phyloP scores from a whole-genome alignment of 2,888 invertebrate genomes.

The Hirtodrosophila trivittata region DNA sequence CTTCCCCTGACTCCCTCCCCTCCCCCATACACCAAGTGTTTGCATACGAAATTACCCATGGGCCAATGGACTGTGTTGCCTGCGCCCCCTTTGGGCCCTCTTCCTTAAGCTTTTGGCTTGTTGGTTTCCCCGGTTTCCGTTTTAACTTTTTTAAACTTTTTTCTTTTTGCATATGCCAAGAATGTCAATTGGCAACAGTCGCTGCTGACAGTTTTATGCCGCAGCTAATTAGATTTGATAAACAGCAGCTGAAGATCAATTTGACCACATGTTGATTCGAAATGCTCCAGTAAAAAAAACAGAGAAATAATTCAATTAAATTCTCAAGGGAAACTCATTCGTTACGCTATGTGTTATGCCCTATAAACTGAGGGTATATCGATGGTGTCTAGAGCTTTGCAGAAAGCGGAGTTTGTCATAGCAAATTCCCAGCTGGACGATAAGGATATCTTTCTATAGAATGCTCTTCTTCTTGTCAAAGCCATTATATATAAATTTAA shows the following conservation, averaged over 20 bases:
- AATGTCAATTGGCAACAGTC: constrained; percentile 42
- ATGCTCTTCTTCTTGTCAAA: too few species aligned
- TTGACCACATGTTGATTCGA: constrained; percentile 46
- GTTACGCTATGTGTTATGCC: constrained; percentile 3
- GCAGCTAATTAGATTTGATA: constrained; percentile 61
- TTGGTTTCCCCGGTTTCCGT: constrained; percentile 36
- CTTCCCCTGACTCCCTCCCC: not conserved
- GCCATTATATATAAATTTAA: too few species aligned
- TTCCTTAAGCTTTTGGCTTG: constrained; percentile 34
- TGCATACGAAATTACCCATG: constrained; percentile 75
- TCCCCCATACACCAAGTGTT: constrained; percentile 40
- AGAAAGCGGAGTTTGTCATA: too few species aligned
- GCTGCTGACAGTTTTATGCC: constrained; percentile 58
- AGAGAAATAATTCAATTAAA: constrained; percentile 21
- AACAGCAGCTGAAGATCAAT: constrained; percentile 14
- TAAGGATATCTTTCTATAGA: too few species aligned
- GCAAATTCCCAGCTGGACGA: too few species aligned
- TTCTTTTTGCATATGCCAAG: constrained; percentile 37
- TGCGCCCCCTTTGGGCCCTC: constrained; percentile 17
- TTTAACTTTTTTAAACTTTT: not conserved
- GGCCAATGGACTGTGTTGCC: constrained; percentile 55
- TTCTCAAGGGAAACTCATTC: constrained; percentile 23
- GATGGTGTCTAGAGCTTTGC: not conserved
- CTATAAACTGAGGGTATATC: constrained; percentile 6
- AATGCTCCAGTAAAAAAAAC: constrained; percentile 25